A percentile compares a stretch with the other conserved stretches of the same genome.
These are phyloP conservation scores for Kryptopterus vitreolus DNA, from an alignment of 2,797 vertebrate genomes.

Conservation along the genomic window DNA sequence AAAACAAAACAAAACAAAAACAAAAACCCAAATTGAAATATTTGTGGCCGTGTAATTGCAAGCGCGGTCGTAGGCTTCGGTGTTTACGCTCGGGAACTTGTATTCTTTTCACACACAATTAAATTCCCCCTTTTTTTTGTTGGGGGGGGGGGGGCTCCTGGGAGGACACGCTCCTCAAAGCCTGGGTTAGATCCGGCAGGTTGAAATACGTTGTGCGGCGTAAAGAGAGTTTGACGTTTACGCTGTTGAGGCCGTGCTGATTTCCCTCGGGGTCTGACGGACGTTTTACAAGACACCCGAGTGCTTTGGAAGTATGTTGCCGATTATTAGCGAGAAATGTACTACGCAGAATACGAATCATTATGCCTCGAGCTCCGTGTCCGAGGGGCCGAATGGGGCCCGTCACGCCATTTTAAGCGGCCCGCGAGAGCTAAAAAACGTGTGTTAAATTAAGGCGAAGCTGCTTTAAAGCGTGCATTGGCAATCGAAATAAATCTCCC, in stretches of 20 bases:
- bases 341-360: no score
- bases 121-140: slow-evolving; percentile 28
- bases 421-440: no score
- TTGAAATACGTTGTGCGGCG: slow-evolving; percentile 20
- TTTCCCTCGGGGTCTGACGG: not conserved
- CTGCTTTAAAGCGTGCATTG: no score
- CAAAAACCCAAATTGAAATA: slow-evolving; percentile 72
- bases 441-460: no score
- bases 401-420: no score
- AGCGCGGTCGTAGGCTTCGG: slow-evolving; percentile 63
- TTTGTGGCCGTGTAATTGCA: slow-evolving; percentile 68
- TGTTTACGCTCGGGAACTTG: slow-evolving; percentile 51
- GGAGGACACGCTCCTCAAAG: slow-evolving; percentile 19
- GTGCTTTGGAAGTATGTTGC: not conserved
- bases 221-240: slow-evolving; percentile 10
- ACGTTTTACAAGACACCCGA: not conserved
- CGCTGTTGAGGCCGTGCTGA: not conserved
- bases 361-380: no score
- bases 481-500: no score
- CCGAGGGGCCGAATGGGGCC: no score
- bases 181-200: slow-evolving; percentile 20
- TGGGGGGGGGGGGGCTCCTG: slow-evolving; percentile 10
- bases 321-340: not conserved
- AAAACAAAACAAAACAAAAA: no score
- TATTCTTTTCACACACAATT: slow-evolving; percentile 55